These are phyloP conservation scores for Scaptomyza tumidula DNA, from an alignment of 2,888 invertebrate genomes.

Conservation along the genomic window DNA sequence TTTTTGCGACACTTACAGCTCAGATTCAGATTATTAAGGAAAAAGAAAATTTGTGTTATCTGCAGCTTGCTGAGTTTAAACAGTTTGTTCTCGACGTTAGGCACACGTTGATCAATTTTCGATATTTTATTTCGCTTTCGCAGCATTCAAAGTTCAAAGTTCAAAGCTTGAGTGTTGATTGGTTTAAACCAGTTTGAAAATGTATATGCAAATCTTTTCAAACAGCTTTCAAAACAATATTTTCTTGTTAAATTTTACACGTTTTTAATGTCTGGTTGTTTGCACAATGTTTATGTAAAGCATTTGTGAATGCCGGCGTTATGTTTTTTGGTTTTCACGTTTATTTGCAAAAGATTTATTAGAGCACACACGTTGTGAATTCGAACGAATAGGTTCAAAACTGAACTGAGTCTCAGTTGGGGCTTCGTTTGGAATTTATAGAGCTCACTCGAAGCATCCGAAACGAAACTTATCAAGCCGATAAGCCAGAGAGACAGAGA, in stretches of 20 bases:
- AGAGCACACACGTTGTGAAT: constrained; percentile 19
- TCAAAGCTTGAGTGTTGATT: constrained; percentile 24
- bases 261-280: not conserved
- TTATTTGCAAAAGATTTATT: constrained; percentile 13
- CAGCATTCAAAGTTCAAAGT: constrained; percentile 67
- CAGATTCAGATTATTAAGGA: constrained; percentile 36
- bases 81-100: constrained; percentile 38
- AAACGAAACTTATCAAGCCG: constrained; percentile 22
- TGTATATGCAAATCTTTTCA: constrained; percentile 3
- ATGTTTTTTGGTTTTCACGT: constrained; percentile 24
- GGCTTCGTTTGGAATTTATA: constrained; percentile 59
- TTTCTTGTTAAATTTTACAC: not conserved
- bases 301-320: constrained; percentile 44
- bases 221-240: not conserved
- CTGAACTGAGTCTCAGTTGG: constrained; percentile 59
- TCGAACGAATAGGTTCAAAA: constrained; percentile 53
- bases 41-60: constrained; percentile 26
- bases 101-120: constrained; percentile 57
- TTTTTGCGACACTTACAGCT: constrained; percentile 46
- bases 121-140: constrained; percentile 45
- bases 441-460: constrained; percentile 23
- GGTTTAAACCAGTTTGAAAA: constrained; percentile 7
- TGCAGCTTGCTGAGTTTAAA: constrained; percentile 43
- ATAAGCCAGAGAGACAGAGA: constrained; percentile 57
- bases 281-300: constrained; percentile 28